Evolutionary conservation across 2,888 invertebrate species (phyloP), one percentile per base, ranked within the genome.

Genomic region (Polymixis flavicincta): DNA sequence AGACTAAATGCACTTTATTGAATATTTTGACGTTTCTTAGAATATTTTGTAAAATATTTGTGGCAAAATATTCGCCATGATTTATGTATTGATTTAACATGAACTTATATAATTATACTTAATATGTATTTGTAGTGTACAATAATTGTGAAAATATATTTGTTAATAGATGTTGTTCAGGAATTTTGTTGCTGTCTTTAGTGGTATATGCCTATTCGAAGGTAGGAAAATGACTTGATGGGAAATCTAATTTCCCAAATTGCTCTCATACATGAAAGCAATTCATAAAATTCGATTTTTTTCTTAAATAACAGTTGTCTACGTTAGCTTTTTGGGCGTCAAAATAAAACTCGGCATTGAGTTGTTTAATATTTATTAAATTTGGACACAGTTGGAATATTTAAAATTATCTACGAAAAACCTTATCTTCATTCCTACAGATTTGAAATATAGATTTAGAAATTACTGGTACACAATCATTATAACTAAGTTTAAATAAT

Each of bases 141-240:
- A 87, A 85, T 85, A 78, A 80, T 75, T 85, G 78, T 85, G 85
- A 85, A 82, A 87, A 80, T 83, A 83, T 79, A 80, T 80, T 87
- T 83, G 83, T 77, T 85, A 76, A 77, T 83, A 87, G 76, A 68
- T 80, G 75, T 85, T 83, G 76, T 86, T 87, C 60, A 79, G 64
- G 70, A 76, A 85, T 74, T 61, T 68, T 70, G 63, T 82, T 85
- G 72, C 82, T 73, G 63, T 80, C 74, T 63, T 69, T 72, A 50
- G 61, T 71, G 74, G 65, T 64, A 57, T 14, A 22, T 50, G n/a
- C 52, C 52, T n/a, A 19, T 19, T 28, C 32, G 57, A 32, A 9
- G 28, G 11, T 32, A 59, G 50, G 19, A 19, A 50, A 50, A 50
- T 19, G 19, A 71, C 67, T 63, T 70, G 37, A 69, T 63, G 52